Evolutionary conservation across 2,797 vertebrate genomes (phyloP).

Genomic region (Octomys mimax): DNA sequence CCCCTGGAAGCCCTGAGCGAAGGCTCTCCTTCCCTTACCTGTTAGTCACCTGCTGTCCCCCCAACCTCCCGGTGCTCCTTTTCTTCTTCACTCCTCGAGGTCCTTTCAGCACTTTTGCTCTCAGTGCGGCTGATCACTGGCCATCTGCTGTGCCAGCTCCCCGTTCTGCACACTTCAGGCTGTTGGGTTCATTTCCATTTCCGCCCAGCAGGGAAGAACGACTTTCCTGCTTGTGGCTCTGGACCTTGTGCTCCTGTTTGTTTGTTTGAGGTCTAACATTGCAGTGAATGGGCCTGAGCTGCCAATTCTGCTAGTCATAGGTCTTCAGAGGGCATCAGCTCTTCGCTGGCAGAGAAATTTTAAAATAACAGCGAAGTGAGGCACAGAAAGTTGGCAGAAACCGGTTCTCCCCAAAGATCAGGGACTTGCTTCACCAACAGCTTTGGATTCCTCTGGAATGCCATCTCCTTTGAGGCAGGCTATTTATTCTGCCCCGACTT

Average conservation of each 20-base stretch:
- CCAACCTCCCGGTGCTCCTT: not conserved
- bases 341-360: constrained; percentile 56
- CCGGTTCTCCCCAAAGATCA: constrained; percentile 22
- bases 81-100: not conserved
- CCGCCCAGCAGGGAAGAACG: constrained; percentile 56
- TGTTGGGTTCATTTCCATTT: constrained; percentile 70
- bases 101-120: not conserved
- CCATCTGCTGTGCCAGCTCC: not conserved
- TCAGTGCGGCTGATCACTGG: not conserved
- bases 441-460: constrained; percentile 42
- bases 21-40: not conserved
- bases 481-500: constrained; percentile 40
- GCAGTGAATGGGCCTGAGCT: not conserved
- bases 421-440: not conserved
- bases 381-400: constrained; percentile 45
- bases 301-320: not conserved
- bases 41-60: not conserved
- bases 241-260: constrained; percentile 62
- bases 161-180: not conserved
- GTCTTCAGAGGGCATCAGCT: constrained; percentile 18
- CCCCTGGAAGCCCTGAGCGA: no score
- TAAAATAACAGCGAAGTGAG: constrained; percentile 37
- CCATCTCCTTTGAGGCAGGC: not conserved
- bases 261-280: constrained; percentile 66
- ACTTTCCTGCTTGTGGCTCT: constrained; percentile 3